Conservation (phyloP, 2,113 vertebrate genomes). For the Myotis yumanensis region DNA sequence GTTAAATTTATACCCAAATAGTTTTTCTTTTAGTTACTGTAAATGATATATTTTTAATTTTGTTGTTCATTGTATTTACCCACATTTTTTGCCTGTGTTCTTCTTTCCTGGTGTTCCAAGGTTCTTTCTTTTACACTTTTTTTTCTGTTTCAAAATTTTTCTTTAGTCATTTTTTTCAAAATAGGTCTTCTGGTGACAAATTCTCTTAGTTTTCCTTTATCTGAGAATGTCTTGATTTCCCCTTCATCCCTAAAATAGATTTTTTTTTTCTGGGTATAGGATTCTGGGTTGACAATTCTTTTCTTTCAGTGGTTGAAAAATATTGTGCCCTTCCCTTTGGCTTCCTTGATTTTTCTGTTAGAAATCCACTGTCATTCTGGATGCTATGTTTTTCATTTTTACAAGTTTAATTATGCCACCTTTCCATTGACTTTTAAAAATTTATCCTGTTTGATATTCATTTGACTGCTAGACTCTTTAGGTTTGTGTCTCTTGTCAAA, state of each 20-base stretch:
- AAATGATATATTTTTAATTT: not conserved
- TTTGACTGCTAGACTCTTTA: not conserved
- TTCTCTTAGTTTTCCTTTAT: not conserved
- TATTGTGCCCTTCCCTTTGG: not conserved
- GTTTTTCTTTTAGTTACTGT: not conserved
- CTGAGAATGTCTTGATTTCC: not conserved
- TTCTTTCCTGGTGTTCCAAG: not conserved
- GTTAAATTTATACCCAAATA: not conserved
- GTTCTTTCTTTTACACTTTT: not conserved
- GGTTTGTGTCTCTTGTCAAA: not conserved
- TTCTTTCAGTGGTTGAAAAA: conserved; percentile 9
- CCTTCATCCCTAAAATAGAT: not conserved
- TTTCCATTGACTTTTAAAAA: not conserved
- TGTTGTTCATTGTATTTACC: not conserved
- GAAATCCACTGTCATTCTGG: not conserved
- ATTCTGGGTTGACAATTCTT: not conserved
- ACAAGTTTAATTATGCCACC: conserved; percentile 1
- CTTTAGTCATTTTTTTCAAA: not conserved
- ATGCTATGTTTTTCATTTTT: not conserved
- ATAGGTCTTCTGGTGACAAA: not conserved
- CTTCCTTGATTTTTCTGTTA: not conserved
- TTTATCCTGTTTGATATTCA: not conserved
- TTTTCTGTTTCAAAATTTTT: not conserved
- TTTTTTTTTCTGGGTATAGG: not conserved
- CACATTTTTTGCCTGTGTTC: not conserved